These are phyloP conservation scores for Pemphigus obesinymphae DNA, from an alignment of 1,140 invertebrate species.

Conservation along the genomic window DNA sequence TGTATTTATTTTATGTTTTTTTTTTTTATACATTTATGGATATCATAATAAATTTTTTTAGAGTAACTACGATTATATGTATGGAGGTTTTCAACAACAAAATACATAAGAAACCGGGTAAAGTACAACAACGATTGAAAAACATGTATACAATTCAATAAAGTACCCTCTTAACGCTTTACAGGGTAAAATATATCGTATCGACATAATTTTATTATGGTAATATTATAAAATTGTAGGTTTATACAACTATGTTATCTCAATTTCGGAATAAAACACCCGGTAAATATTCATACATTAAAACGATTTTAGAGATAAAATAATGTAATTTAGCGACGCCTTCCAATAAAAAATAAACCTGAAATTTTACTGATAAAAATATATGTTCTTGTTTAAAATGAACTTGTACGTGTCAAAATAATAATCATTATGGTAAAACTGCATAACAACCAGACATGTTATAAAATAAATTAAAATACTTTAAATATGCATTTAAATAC, in stretches of 20 bases:
- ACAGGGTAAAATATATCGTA: background rate
- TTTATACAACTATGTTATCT: background rate
- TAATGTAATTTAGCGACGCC: background rate
- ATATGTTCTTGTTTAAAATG: too few species aligned
- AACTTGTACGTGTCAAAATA: too few species aligned
- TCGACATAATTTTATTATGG: conserved; percentile 1
- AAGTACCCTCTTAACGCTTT: background rate
- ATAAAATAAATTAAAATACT: too few species aligned
- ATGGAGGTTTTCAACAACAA: background rate
- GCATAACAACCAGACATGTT: too few species aligned
- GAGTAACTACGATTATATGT: background rate
- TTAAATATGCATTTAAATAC: too few species aligned
- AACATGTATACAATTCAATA: background rate
- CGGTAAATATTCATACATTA: background rate
- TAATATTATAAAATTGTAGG: conserved; percentile 14
- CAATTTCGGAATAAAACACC: background rate
- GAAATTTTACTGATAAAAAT: background rate
- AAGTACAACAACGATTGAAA: background rate
- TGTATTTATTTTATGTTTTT: background rate
- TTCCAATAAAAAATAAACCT: background rate
- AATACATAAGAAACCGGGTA: background rate
- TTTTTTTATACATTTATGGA: background rate
- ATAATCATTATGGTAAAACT: too few species aligned
- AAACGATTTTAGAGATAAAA: conserved; percentile 2
- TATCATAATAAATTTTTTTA: background rate